These are phyloP conservation scores for Gasteruption jaculator DNA, from an alignment of 2,888 invertebrate genomes.

Conservation along the genomic window DNA sequence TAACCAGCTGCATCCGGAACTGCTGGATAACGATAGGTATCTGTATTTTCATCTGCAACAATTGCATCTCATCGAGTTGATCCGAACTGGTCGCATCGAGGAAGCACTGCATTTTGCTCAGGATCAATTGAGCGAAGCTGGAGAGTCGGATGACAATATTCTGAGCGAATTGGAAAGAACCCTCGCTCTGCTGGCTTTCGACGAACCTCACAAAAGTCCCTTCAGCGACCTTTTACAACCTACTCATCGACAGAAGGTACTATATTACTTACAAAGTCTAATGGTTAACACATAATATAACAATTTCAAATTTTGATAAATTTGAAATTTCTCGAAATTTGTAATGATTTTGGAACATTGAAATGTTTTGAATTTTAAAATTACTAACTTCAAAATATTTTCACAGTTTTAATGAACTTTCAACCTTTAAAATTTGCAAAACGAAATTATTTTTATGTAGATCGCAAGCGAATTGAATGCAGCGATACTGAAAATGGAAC, in stretches of 20 bases:
- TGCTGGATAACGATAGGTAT: slow-evolving; percentile 92
- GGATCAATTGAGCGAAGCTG: slow-evolving; percentile 83
- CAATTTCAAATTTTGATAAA: neutral
- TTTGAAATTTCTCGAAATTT: neutral
- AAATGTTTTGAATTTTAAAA: too few relatives aligned
- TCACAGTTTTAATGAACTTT: too few relatives aligned
- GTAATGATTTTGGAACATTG: neutral
- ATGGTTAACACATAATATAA: neutral
- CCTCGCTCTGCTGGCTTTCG: slow-evolving; percentile 91
- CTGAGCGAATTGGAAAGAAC: slow-evolving; percentile 85
- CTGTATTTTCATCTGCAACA: slow-evolving; percentile 93
- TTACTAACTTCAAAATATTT: too few relatives aligned
- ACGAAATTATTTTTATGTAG: slow-evolving; percentile 52
- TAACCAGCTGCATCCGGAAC: slow-evolving; percentile 89
- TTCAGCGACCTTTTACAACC: slow-evolving; percentile 92
- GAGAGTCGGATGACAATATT: slow-evolving; percentile 70
- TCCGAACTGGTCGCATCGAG: slow-evolving; percentile 78
- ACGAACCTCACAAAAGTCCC: slow-evolving; percentile 90
- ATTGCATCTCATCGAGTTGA: slow-evolving; percentile 84
- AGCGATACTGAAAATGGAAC: slow-evolving; percentile 92
- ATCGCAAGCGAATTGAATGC: slow-evolving; percentile 97
- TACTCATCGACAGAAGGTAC: slow-evolving; percentile 90
- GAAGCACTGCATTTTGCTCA: slow-evolving; percentile 88
- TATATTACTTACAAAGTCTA: neutral
- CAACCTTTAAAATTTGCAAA: too few relatives aligned